These are phyloP conservation scores for Ernsta delagoae DNA, from an alignment of 2,888 invertebrate species.

Conservation along the genomic window DNA sequence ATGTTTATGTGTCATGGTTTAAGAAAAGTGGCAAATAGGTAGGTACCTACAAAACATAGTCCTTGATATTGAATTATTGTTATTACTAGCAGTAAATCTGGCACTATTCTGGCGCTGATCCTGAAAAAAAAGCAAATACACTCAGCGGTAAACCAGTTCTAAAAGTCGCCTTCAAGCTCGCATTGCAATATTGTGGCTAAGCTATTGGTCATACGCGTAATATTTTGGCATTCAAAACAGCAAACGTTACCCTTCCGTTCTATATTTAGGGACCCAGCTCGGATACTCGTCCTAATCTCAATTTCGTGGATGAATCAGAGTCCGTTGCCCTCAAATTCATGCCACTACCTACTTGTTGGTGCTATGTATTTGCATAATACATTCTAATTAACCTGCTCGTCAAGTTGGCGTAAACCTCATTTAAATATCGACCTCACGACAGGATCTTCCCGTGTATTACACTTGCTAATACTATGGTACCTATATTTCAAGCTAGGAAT, in stretches of 20 bases:
- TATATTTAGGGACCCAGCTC: conserved; percentile 53
- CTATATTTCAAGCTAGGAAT: conserved; percentile 43
- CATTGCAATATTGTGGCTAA: not conserved
- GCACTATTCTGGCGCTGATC: no score
- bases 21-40: no score
- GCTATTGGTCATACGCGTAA: conserved; percentile 4
- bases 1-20: no score
- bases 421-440: conserved; percentile 73
- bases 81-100: no score
- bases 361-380: conserved; percentile 62
- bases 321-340: conserved; percentile 53
- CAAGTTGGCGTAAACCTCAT: conserved; percentile 66
- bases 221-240: conserved; percentile 36
- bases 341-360: conserved; percentile 42
- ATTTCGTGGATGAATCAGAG: conserved; percentile 57
- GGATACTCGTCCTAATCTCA: conserved; percentile 56
- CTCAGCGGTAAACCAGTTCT: not conserved
- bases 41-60: no score
- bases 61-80: no score
- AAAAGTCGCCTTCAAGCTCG: not conserved
- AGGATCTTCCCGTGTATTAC: conserved; percentile 51
- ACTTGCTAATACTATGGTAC: conserved; percentile 50
- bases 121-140: no score
- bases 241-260: conserved; percentile 48
- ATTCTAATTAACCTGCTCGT: conserved; percentile 72